phyloP scores from a whole-genome alignment of 2,113 vertebrate species.

The Galbula dea region DNA sequence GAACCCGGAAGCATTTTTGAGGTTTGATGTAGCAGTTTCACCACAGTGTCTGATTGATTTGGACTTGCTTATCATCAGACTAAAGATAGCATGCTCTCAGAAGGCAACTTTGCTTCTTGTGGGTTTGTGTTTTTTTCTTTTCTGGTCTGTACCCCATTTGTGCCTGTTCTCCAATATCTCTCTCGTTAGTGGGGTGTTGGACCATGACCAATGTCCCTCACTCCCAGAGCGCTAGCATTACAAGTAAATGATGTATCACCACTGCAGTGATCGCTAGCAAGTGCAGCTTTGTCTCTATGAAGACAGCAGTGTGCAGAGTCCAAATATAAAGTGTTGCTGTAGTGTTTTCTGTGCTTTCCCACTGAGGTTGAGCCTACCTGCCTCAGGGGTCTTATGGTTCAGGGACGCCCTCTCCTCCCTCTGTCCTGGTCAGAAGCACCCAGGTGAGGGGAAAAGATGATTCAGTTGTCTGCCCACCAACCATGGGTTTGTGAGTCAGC shows the following conservation, averaged over 20 bases:
- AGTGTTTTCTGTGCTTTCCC: neutral
- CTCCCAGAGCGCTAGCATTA: neutral
- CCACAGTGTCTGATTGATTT: neutral
- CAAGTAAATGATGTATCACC: neutral
- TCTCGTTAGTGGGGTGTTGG: neutral
- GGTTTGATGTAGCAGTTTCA: neutral
- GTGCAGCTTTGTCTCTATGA: neutral
- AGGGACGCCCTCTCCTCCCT: neutral
- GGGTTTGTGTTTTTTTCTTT: too few relatives aligned
- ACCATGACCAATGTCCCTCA: neutral
- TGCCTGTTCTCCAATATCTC: neutral
- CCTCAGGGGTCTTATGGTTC: neutral
- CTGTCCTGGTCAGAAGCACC: neutral
- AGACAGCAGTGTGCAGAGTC: neutral
- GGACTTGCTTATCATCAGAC: neutral
- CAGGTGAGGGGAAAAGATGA: neutral
- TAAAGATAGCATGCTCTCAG: neutral
- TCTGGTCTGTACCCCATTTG: neutral
- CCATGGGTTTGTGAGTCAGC: neutral
- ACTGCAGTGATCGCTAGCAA: neutral
- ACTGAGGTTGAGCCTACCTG: fast-evolving
- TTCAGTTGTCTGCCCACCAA: neutral
- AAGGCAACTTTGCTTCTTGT: neutral
- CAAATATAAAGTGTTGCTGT: neutral
- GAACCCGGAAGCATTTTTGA: neutral